Base-by-base conservation (phyloP, 2,113 vertebrate genomes). In the Pygoscelis adeliae region DNA sequence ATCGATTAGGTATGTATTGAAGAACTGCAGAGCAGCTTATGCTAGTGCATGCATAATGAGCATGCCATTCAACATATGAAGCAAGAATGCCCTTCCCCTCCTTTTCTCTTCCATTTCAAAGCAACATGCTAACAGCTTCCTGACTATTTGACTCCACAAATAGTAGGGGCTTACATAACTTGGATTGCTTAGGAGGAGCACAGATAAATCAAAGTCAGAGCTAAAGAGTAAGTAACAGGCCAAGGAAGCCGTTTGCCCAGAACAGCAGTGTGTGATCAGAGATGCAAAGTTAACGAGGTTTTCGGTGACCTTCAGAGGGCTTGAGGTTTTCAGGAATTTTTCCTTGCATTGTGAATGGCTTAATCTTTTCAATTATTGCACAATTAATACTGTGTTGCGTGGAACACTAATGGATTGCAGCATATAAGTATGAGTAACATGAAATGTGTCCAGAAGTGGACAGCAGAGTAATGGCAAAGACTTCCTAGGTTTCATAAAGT, bases 301-400 rank as follows among this genome's bases (percentile, higher is more conserved):
- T 93, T 66, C 52, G 18, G n/a, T 63, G 72, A 90, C 90, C 80
- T 76, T 61, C 47, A 34, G 53, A 66, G 58, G 34, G 36, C 16
- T 93, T 74, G 55, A 97, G 63, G 38, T 81, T 84, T 87, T 84
- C 52, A 38, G 67, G 46, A 77, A 22, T 83, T 95, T 91, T 76
- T 82, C 30, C 87, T 76, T 38, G n/a, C 20, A 10, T 87, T 77
- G 49, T 80, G 66, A 93, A 82, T 50, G 61, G 83, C 66, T 96
- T 89, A 30, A 82, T 94, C 81, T 93, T 90, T 86, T 90, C 93
- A 86, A 70, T 91, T 95, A 94, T 49, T 77, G 58, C 66, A 69
- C 84, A 88, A 80, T 93, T 97, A 96, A 96, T 65, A 58, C 56
- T 1, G 2, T 34, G 49, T 44, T 72, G 50, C 21, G 34, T 3